These are phyloP conservation scores for Sylvicola fuscatus DNA, from an alignment of 2,888 invertebrate species.

Conservation along the genomic window DNA sequence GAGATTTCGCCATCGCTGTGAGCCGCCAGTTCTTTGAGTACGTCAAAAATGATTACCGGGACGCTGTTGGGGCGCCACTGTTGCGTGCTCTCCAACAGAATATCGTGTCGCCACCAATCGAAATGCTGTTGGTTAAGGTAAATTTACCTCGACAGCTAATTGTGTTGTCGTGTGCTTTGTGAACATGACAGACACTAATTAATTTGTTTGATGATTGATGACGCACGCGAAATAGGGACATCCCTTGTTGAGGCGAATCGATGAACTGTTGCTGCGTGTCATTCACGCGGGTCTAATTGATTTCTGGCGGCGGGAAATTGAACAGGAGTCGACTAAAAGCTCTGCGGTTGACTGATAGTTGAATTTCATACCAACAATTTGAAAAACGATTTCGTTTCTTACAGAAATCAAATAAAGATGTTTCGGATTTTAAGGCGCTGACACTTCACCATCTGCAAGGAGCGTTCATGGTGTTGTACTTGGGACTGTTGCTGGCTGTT, in stretches of 20 bases:
- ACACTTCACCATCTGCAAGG: constrained; percentile 31
- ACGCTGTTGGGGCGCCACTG: background rate
- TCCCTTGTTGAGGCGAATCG: background rate
- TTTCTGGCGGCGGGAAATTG: background rate
- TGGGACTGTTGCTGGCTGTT: constrained; percentile 26
- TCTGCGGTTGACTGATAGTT: no score
- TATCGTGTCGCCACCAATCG: background rate
- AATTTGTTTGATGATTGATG: background rate
- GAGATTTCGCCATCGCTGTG: background rate
- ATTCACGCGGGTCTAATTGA: constrained; percentile 1
- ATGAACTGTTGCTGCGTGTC: background rate
- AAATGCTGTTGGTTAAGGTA: constrained; percentile 1
- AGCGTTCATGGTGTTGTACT: constrained; percentile 27
- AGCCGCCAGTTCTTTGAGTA: background rate
- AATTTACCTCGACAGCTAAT: background rate
- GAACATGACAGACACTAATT: no score
- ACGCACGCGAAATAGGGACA: background rate
- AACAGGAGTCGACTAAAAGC: no score
- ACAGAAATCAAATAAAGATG: no score
- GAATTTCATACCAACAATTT: no score
- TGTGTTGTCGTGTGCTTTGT: no score
- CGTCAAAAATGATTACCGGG: background rate
- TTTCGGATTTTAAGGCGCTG: constrained; percentile 13
- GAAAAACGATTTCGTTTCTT: no score
- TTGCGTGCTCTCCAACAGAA: background rate